Percentiles rank a stretch among this genome's conserved stretches.
Evolutionary conservation across 2,888 invertebrate genomes (phyloP).

Genomic region (Diabrotica balteata): DNA sequence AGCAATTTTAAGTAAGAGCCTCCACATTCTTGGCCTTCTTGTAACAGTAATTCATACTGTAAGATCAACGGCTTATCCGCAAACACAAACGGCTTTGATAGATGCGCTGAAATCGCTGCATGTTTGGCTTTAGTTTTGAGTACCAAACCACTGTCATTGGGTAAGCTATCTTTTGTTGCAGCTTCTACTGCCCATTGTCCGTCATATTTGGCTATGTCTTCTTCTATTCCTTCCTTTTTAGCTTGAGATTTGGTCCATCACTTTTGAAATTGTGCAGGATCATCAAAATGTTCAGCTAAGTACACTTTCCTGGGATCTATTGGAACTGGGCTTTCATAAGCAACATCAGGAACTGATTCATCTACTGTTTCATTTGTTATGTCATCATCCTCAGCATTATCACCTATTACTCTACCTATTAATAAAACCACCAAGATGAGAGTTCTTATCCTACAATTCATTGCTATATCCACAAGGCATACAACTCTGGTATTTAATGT

Average conservation of each 20-base stretch:
- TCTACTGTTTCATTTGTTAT: conserved; percentile 52
- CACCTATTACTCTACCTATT: conserved; percentile 21
- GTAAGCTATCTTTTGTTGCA: conserved; percentile 76
- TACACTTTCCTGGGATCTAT: conserved; percentile 69
- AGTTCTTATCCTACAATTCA: conserved; percentile 30
- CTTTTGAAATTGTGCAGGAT: conserved; percentile 72
- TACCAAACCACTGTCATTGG: conserved; percentile 83
- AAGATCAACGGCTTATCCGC: conserved; percentile 82
- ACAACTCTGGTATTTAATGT: conserved; percentile 19
- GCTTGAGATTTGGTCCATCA: conserved; percentile 90
- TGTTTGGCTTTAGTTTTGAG: conserved; percentile 95
- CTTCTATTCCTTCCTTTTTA: conserved; percentile 81
- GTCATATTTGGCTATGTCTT: conserved; percentile 93
- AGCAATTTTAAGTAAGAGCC: conserved; percentile 97
- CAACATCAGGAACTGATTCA: conserved; percentile 57
- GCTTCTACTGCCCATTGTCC: conserved; percentile 82
- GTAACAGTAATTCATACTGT: conserved; percentile 88
- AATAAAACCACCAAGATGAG: conserved; percentile 26
- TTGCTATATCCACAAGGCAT: conserved; percentile 29
- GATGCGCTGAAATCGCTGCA: conserved; percentile 85
- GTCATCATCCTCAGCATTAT: conserved; percentile 45
- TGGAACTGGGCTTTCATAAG: conserved; percentile 77
- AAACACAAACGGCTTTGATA: conserved; percentile 85
- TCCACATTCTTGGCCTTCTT: conserved; percentile 98
- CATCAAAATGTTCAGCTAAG: conserved; percentile 88